Percentiles rank a stretch among this genome's conserved stretches.
These are phyloP conservation scores for Sinella curviseta DNA, from an alignment of 1,140 invertebrate genomes.

Conservation along the genomic window DNA sequence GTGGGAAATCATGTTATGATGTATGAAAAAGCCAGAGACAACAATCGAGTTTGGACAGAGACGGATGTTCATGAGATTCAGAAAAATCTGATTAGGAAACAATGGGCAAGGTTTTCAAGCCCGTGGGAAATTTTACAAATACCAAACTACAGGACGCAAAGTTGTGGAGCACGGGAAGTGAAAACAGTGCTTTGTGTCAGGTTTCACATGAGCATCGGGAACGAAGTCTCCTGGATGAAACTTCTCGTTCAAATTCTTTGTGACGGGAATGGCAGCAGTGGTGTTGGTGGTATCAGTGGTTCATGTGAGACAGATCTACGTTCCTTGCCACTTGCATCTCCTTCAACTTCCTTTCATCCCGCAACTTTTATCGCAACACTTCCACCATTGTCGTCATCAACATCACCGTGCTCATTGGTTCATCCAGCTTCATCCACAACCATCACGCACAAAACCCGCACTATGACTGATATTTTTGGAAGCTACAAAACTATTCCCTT, in stretches of 20 bases:
- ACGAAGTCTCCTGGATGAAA: constrained; percentile 29
- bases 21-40: constrained; percentile 29
- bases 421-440: background rate
- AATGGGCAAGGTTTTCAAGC: constrained; percentile 32
- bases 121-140: constrained; percentile 36
- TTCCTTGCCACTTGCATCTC: background rate
- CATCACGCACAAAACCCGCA: background rate
- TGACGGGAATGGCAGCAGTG: background rate
- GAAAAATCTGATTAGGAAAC: constrained; percentile 33
- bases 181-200: constrained; percentile 33
- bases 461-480: background rate
- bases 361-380: background rate
- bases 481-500: background rate
- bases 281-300: background rate
- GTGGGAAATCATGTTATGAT: constrained; percentile 34
- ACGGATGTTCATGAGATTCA: constrained; percentile 27
- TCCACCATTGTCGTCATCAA: background rate
- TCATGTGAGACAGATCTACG: background rate
- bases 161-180: background rate
- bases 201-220: constrained; percentile 29
- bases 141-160: constrained; percentile 27
- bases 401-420: background rate
- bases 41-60: constrained; percentile 34
- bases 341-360: background rate
- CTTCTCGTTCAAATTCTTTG: constrained; percentile 14